phyloP scores from a whole-genome alignment of 1,140 invertebrate species.

The Helicoverpa armigera region DNA sequence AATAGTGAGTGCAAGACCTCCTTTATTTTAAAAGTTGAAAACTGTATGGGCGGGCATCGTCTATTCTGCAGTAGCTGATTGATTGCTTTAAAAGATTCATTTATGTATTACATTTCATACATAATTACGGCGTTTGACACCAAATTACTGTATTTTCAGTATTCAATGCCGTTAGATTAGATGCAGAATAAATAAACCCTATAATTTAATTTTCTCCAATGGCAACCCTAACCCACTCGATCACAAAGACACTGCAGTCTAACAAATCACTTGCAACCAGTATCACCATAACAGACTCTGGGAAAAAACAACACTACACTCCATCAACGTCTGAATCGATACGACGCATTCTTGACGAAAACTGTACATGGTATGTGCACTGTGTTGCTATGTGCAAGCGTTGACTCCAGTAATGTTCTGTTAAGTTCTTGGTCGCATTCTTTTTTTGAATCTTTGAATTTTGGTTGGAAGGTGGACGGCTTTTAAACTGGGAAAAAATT shows the following conservation, averaged over 20 bases:
- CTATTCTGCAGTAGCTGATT: too few species aligned
- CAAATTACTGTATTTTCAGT: too few species aligned
- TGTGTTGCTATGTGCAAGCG: slow-evolving; percentile 9
- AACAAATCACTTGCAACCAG: slow-evolving; percentile 55
- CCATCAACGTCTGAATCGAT: slow-evolving; percentile 49
- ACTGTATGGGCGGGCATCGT: too few species aligned
- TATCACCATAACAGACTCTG: slow-evolving; percentile 50
- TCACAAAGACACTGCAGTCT: slow-evolving; percentile 53
- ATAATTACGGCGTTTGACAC: too few species aligned
- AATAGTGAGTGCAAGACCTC: too few species aligned
- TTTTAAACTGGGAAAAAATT: too few species aligned
- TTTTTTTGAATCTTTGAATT: background rate
- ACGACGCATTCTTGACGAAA: slow-evolving; percentile 54
- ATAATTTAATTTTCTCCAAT: too few species aligned
- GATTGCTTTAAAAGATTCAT: too few species aligned
- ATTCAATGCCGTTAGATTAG: too few species aligned
- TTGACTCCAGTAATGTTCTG: slow-evolving; percentile 1
- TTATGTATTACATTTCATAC: too few species aligned
- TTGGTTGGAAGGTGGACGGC: background rate
- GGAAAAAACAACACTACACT: slow-evolving; percentile 53
- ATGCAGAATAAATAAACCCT: too few species aligned
- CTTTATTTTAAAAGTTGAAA: too few species aligned
- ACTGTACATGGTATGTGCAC: slow-evolving; percentile 38
- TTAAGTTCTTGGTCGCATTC: background rate
- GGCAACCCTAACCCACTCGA: slow-evolving; percentile 30